Evolutionary conservation across 2,888 invertebrate species (phyloP).

Genomic region (Philaethria dido): DNA sequence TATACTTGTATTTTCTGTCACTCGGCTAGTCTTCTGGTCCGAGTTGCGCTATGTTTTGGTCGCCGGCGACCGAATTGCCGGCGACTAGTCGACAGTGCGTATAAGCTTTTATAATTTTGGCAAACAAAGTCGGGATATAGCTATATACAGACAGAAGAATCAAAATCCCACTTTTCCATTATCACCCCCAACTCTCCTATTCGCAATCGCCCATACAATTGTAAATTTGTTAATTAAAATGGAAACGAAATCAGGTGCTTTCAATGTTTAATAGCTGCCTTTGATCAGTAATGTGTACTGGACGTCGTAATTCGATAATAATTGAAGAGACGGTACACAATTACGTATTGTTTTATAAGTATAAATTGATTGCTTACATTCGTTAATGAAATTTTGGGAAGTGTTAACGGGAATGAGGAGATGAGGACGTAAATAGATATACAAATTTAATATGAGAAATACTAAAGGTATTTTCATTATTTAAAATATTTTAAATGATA

Average conservation of each 20-base stretch:
- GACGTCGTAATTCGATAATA: constrained; percentile 38
- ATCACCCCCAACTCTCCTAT: background rate
- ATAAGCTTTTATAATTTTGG: too few relatives aligned
- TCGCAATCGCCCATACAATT: constrained; percentile 16
- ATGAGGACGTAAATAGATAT: background rate
- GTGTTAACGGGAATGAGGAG: background rate
- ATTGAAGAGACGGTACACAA: constrained; percentile 34
- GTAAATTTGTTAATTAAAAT: constrained; percentile 44
- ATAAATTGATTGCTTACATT: constrained; percentile 27
- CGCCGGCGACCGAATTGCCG: too few relatives aligned
- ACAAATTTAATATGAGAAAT: background rate
- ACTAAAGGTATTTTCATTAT: too few relatives aligned
- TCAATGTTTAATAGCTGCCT: constrained; percentile 46
- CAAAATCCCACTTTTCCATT: background rate
- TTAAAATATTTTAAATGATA: too few relatives aligned
- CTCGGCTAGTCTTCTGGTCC: too few relatives aligned
- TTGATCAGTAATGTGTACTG: constrained; percentile 41
- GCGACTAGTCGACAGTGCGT: too few relatives aligned
- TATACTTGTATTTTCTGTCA: too few relatives aligned
- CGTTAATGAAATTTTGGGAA: constrained; percentile 4
- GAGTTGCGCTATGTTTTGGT: too few relatives aligned
- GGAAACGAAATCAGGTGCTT: constrained; percentile 32
- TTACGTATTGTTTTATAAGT: constrained; percentile 26
- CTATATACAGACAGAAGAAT: too few relatives aligned
- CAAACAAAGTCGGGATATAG: too few relatives aligned